Evolutionary conservation across 1,140 invertebrate species (phyloP).

Genomic region (Papilio helenus): DNA sequence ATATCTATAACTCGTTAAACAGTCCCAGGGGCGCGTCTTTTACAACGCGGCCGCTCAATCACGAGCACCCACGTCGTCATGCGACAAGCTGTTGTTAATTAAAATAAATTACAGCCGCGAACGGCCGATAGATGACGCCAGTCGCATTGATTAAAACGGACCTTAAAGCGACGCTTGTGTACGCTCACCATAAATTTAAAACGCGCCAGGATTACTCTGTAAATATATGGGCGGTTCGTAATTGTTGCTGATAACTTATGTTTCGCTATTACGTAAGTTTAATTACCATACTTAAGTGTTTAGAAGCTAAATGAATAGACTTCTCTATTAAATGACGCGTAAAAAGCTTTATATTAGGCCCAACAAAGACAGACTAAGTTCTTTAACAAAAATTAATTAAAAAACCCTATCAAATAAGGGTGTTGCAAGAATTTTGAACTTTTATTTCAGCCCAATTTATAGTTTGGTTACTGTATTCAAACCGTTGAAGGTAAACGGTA

Average conservation of each 20-base stretch:
- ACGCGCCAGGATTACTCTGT: neutral
- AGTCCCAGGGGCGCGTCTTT: conserved; percentile 1
- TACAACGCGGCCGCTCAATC: conserved; percentile 43
- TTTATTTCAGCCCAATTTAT: neutral
- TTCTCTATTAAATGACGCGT: neutral
- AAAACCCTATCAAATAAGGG: neutral
- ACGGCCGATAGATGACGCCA: conserved; percentile 37
- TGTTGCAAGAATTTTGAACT: neutral
- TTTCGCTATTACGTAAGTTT: neutral
- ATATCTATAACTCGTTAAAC: conserved; percentile 17
- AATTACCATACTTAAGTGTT: conserved; percentile 9
- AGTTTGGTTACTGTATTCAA: neutral
- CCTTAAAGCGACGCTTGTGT: conserved; percentile 33
- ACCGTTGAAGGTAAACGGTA: too few species aligned
- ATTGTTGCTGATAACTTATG: conserved; percentile 11
- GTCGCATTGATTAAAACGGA: conserved; percentile 37
- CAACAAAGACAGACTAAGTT: neutral
- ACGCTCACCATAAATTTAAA: conserved; percentile 28
- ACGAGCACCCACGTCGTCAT: conserved; percentile 45
- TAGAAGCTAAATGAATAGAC: conserved; percentile 10
- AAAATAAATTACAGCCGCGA: conserved; percentile 58
- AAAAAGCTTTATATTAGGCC: neutral
- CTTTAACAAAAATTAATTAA: too few species aligned
- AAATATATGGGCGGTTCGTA: conserved; percentile 18
- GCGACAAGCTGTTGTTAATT: conserved; percentile 52